Percentiles rank a stretch among this genome's conserved stretches.
phyloP scores from a whole-genome alignment of 2,797 vertebrate species.

The Crenichthys baileyi region DNA sequence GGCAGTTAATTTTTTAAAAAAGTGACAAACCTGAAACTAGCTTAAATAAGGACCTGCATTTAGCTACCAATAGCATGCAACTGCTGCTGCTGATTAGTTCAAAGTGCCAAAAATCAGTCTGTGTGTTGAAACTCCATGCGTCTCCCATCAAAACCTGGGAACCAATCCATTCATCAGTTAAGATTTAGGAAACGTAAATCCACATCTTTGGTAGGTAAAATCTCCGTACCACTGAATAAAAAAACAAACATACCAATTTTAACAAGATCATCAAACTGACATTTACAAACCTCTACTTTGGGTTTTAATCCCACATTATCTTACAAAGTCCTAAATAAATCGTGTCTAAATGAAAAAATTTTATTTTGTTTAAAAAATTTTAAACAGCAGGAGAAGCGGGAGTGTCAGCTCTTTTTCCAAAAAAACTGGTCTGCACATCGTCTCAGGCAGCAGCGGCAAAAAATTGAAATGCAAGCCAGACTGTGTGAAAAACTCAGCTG shows the following conservation, averaged over 20 bases:
- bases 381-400: conserved; percentile 53
- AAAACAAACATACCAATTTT: too few species aligned
- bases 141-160: conserved; percentile 56
- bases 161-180: conserved; percentile 60
- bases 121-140: conserved; percentile 71
- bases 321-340: not conserved
- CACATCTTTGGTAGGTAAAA: conserved; percentile 65
- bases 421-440: conserved; percentile 3
- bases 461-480: not conserved
- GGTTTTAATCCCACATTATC: not conserved
- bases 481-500: conserved; percentile 27
- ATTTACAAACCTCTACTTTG: not conserved
- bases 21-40: conserved; percentile 22
- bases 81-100: conserved; percentile 60
- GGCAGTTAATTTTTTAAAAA: conserved; percentile 55
- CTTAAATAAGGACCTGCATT: not conserved
- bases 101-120: conserved; percentile 34
- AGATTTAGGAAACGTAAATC: conserved; percentile 61
- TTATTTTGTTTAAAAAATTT: conserved; percentile 16
- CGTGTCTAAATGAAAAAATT: not conserved
- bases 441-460: not conserved
- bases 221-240: too few species aligned
- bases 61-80: conserved; percentile 56
- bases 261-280: not conserved
- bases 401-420: conserved; percentile 42